Base-by-base conservation (phyloP, 2,888 invertebrate genomes). In the Watsonalla cultraria region DNA sequence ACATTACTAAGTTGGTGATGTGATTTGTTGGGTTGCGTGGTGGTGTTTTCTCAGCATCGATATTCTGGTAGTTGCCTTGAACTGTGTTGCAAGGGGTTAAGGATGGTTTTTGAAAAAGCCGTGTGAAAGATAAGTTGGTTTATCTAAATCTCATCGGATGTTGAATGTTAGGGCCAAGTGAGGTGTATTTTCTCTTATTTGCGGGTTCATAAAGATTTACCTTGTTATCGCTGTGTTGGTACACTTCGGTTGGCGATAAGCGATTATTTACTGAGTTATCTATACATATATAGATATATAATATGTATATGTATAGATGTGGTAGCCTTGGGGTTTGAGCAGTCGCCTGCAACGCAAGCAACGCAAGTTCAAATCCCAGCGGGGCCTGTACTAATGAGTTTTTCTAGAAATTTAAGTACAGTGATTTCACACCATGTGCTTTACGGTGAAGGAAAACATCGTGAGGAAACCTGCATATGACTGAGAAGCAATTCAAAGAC, bases 151-250 rank as follows among this genome's bases (percentile, higher is more conserved):
- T 73, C 62, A 66, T 64, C 59, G 65, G 70, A 64, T 72, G 70
- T 73, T 74, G 72, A 73, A 74, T 70, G 62, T 63, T 72, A 62
- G 62, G 66, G 63, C 66, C 62, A 68, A 63, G 55, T 64, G 60
- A 66, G 61, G 49, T 15, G 39, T 37, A 49, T 39, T 49, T 49
- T 49, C 49, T 61, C 62, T 64, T 73, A 71, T 76, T 79, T 72
- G 68, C 54, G 70, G 72, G 71, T 64, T 58, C 55, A 59, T 76
- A 72, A 74, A 67, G 71, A 75, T 65, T 75, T 64, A 72, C 71
- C 78, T 76, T 75, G 74, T 78, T 76, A 76, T 48, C 61, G 62
- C 58, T 66, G 61, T 69, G 46, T 61, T 51, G 52, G 56, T 59
- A 53, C 37, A 50, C 46, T 49, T 48, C 46, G 37, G 39, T 15